These are phyloP conservation scores for Pogonomyrmex californicus DNA, from an alignment of 1,140 invertebrate genomes.

Conservation along the genomic window DNA sequence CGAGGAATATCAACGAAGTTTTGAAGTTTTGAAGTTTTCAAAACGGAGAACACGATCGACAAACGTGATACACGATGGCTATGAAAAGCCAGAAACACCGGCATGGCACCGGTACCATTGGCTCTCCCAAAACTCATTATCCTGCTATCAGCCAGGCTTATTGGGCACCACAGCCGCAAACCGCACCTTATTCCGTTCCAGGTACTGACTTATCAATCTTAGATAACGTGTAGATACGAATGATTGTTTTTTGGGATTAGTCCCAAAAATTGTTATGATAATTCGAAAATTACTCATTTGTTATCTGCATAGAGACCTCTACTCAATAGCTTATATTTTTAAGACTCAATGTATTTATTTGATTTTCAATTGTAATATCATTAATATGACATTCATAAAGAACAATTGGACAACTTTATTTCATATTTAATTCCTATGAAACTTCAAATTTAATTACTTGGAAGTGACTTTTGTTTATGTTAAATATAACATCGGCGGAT, in stretches of 20 bases:
- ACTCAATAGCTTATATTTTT: background rate
- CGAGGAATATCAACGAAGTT: background rate
- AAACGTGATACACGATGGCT: conserved; percentile 79
- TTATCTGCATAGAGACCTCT: background rate
- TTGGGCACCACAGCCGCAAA: conserved; percentile 92
- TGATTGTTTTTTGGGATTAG: conserved; percentile 32
- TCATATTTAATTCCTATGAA: background rate
- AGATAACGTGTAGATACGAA: conserved; percentile 34
- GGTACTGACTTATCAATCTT: conserved; percentile 86
- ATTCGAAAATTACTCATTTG: background rate
- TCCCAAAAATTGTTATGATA: background rate
- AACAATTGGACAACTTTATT: background rate
- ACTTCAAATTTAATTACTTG: conserved; percentile 4
- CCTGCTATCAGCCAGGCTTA: conserved; percentile 93
- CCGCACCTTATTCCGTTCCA: conserved; percentile 92
- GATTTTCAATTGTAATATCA: background rate
- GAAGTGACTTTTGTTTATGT: background rate
- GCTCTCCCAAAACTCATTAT: conserved; percentile 86
- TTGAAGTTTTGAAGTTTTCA: background rate
- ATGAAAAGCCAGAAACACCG: conserved; percentile 85
- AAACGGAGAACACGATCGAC: conserved; percentile 1
- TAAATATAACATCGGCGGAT: background rate
- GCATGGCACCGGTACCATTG: conserved; percentile 72
- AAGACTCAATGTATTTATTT: background rate
- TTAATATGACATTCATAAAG: background rate